Evolutionary conservation across 2,797 vertebrate species (phyloP).

Genomic region (Pampus argenteus): DNA sequence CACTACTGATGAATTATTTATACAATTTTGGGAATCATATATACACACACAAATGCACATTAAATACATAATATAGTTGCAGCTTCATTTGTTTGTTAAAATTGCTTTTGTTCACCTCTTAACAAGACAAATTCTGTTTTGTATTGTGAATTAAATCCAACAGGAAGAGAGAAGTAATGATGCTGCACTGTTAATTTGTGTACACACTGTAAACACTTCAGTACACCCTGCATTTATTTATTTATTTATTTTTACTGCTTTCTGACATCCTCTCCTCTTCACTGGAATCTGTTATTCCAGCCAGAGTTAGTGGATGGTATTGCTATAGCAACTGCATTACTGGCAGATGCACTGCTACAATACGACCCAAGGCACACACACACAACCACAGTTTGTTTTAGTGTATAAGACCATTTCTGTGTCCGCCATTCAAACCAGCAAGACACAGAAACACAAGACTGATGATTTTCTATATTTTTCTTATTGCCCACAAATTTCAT

Average conservation of each 20-base stretch:
- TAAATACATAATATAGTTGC: conserved; percentile 5
- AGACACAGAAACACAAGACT: not conserved
- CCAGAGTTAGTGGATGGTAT: conserved; percentile 68
- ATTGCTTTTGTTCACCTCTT: conserved; percentile 3
- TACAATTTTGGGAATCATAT: conserved; percentile 8
- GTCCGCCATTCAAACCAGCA: conserved; percentile 5
- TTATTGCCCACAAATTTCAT: no score
- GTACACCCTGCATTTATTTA: conserved; percentile 30
- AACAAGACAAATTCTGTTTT: conserved; percentile 10
- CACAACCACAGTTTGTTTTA: conserved; percentile 19
- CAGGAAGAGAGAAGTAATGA: conserved; percentile 16
- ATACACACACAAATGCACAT: conserved; percentile 9
- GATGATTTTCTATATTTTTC: no score
- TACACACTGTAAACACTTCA: conserved; percentile 38
- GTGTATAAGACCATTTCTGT: conserved; percentile 17
- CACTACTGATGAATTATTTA: conserved; percentile 5
- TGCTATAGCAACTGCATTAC: conserved; percentile 79
- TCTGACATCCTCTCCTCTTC: conserved; percentile 42
- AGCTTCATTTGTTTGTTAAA: conserved; percentile 4
- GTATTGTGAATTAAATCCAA: conserved; percentile 28
- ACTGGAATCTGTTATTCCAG: conserved; percentile 50
- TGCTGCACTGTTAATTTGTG: conserved; percentile 23
- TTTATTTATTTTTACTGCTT: conserved; percentile 12
- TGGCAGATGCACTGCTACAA: conserved; percentile 64
- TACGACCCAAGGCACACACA: conserved; percentile 55